phyloP scores from a whole-genome alignment of 1,140 invertebrate genomes.

The Neuroterus valhalla region DNA sequence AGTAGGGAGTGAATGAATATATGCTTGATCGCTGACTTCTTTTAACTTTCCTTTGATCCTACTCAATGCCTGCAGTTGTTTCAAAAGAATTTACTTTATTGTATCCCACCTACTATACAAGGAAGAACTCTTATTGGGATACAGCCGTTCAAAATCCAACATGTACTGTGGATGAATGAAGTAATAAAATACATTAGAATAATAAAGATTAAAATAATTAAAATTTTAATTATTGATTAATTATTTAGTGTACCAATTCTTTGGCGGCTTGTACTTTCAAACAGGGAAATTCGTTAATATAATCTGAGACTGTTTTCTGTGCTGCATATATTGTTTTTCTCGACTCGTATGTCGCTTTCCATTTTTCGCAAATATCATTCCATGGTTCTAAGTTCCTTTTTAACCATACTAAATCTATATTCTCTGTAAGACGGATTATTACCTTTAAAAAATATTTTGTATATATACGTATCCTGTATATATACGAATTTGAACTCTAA shows the following conservation, averaged over 20 bases:
- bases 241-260: not conserved
- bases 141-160: no score
- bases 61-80: not conserved
- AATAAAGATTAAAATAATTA: no score
- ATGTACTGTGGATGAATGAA: no score
- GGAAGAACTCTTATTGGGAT: no score
- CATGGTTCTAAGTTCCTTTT: not conserved
- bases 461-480: no score
- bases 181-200: no score
- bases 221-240: no score
- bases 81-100: no score
- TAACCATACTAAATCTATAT: not conserved
- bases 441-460: no score
- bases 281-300: not conserved
- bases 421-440: not conserved
- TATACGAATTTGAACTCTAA: no score
- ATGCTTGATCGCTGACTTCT: not conserved
- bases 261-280: not conserved
- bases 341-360: not conserved
- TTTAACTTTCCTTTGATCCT: not conserved
- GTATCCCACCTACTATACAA: no score
- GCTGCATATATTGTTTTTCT: not conserved
- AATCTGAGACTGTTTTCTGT: not conserved
- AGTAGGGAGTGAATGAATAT: not conserved
- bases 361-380: not conserved